Percentiles rank a stretch among this genome's conserved stretches.
These are phyloP conservation scores for Polydrusus pterygomalis DNA, from an alignment of 2,888 invertebrate genomes.

Conservation along the genomic window DNA sequence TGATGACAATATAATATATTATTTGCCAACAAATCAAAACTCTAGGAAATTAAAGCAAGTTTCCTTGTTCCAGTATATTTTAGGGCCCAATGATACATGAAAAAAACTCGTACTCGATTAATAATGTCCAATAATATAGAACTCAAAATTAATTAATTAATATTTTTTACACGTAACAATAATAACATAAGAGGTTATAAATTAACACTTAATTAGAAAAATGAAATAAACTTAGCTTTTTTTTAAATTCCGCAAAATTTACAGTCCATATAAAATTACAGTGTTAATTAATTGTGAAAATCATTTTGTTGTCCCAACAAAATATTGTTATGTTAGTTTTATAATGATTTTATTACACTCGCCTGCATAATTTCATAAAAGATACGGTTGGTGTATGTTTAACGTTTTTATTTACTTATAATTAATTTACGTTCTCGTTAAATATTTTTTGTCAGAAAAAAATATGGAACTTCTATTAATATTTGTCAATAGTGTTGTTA, in stretches of 20 bases:
- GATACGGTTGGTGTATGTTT: not conserved
- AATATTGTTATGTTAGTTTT: not conserved
- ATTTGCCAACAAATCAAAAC: no score
- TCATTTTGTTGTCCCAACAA: not conserved
- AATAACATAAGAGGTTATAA: not conserved
- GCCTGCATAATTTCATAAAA: not conserved
- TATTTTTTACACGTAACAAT: no score
- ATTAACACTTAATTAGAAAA: not conserved
- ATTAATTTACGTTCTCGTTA: not conserved
- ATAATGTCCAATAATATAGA: no score
- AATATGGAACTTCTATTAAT: no score
- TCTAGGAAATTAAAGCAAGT: no score
- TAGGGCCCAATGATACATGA: no score
- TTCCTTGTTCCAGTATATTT: no score
- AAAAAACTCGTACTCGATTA: no score
- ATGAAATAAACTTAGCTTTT: not conserved
- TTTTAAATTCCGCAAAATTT: not conserved
- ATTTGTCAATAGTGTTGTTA: no score
- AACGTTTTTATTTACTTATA: not conserved
- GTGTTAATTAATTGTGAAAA: constrained; percentile 10
- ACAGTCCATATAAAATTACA: not conserved
- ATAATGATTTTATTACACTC: constrained; percentile 1
- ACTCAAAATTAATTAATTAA: no score
- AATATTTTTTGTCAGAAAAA: no score
- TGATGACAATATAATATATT: no score